Evolutionary conservation across 2,113 vertebrate species (phyloP).

Genomic region (Chlorocebus sabaeus): DNA sequence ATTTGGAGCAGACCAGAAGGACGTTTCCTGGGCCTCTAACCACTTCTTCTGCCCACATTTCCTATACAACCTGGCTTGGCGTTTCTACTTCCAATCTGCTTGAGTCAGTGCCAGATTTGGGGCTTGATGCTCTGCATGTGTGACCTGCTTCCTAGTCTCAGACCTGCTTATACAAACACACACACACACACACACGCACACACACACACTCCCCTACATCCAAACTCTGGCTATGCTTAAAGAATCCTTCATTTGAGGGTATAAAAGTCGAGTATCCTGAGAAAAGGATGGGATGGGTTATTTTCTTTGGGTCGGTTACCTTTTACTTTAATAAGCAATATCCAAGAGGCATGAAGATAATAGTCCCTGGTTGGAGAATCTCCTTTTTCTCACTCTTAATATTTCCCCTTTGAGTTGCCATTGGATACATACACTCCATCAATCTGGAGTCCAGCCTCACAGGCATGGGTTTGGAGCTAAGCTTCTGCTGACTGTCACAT

Average conservation of each 20-base stretch:
- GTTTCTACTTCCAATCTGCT: background rate
- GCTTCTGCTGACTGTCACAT: background rate
- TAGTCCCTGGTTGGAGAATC: background rate
- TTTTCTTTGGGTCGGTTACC: background rate
- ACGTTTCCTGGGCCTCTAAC: background rate
- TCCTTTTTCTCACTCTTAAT: background rate
- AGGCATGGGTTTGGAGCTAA: conserved; percentile 33
- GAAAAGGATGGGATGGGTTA: background rate
- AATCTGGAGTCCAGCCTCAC: background rate
- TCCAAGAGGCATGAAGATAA: background rate
- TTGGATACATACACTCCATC: background rate
- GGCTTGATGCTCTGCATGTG: background rate
- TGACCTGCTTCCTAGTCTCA: background rate
- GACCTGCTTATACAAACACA: background rate
- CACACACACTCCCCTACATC: too few relatives aligned
- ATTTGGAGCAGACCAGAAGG: background rate
- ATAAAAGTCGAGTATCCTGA: background rate
- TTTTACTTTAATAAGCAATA: background rate
- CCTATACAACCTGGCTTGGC: background rate
- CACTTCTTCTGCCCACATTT: background rate
- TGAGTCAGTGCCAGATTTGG: background rate
- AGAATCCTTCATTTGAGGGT: background rate
- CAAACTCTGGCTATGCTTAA: background rate
- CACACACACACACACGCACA: too few relatives aligned
- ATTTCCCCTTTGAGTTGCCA: background rate